Percentiles rank a stretch among this genome's conserved stretches.
Evolutionary conservation across 2,888 invertebrate species (phyloP).

Genomic region (Meta bourneti): DNA sequence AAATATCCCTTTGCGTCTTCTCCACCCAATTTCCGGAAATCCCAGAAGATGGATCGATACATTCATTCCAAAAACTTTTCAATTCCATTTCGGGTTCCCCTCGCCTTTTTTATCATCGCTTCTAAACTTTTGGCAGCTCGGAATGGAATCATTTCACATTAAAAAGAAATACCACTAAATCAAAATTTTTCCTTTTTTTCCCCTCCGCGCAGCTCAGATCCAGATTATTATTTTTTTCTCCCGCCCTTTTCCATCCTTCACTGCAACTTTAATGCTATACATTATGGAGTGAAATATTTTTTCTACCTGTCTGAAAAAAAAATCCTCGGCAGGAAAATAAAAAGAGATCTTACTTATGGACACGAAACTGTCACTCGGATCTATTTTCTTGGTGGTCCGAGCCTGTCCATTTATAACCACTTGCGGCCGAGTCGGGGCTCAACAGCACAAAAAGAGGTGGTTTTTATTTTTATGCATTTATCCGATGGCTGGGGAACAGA

Average conservation of each 20-base stretch:
- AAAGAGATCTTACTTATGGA: slow-evolving; percentile 15
- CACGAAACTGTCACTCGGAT: slow-evolving; percentile 45
- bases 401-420: slow-evolving; percentile 57
- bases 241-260: neutral
- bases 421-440: slow-evolving; percentile 15
- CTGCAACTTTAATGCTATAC: slow-evolving; percentile 27
- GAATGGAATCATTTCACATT: slow-evolving; percentile 42
- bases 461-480: neutral
- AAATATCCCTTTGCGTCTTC: slow-evolving; percentile 24
- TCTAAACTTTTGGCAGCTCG: slow-evolving; percentile 48
- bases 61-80: slow-evolving; percentile 29
- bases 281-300: slow-evolving; percentile 9
- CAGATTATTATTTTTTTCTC: slow-evolving; percentile 10
- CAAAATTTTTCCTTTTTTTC: slow-evolving; percentile 31
- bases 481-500: slow-evolving; percentile 3
- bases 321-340: neutral
- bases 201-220: neutral
- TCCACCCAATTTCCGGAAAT: slow-evolving; percentile 33
- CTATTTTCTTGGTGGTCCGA: slow-evolving; percentile 18
- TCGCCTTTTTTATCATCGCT: slow-evolving; percentile 3
- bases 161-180: slow-evolving; percentile 62
- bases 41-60: slow-evolving; percentile 21
- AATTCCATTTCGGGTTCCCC: slow-evolving; percentile 35
- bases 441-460: neutral
- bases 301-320: slow-evolving; percentile 21